phyloP scores from a whole-genome alignment of 2,797 vertebrate species.

The Limnodromus scolopaceus region DNA sequence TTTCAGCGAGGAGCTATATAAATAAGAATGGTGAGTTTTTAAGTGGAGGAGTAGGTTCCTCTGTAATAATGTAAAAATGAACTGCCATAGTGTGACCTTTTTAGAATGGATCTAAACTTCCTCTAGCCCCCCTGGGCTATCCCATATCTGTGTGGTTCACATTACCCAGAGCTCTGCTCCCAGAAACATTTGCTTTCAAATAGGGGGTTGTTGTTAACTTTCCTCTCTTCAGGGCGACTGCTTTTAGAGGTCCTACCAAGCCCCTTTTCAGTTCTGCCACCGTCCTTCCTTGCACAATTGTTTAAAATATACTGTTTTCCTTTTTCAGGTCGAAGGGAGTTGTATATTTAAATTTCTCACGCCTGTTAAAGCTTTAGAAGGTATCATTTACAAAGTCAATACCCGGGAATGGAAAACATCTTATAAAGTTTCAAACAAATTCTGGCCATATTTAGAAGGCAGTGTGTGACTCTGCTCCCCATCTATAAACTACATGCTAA shows the following conservation, averaged over 20 bases:
- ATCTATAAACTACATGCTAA: background rate
- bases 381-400: slow-evolving; percentile 29
- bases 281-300: background rate
- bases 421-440: slow-evolving; percentile 37
- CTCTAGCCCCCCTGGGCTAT: background rate
- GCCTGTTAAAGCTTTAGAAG: slow-evolving; percentile 7
- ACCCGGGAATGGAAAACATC: slow-evolving; percentile 34
- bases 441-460: background rate
- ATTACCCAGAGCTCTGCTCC: background rate
- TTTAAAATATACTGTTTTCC: slow-evolving; percentile 46
- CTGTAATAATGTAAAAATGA: slow-evolving; percentile 32
- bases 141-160: slow-evolving; percentile 57
- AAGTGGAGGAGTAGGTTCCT: background rate
- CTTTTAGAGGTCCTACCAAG: background rate
- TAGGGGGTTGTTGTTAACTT: background rate
- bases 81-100: background rate
- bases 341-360: slow-evolving; percentile 60
- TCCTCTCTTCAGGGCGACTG: background rate
- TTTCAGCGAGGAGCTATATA: background rate
- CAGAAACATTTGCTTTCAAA: slow-evolving; percentile 31
- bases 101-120: slow-evolving; percentile 40
- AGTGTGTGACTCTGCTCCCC: background rate
- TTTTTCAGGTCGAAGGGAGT: slow-evolving; percentile 1
- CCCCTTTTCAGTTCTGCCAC: background rate
- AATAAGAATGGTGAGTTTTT: background rate